Evolutionary conservation across 1,140 invertebrate species (phyloP).

Genomic region (Gonioctena quinquepunctata): DNA sequence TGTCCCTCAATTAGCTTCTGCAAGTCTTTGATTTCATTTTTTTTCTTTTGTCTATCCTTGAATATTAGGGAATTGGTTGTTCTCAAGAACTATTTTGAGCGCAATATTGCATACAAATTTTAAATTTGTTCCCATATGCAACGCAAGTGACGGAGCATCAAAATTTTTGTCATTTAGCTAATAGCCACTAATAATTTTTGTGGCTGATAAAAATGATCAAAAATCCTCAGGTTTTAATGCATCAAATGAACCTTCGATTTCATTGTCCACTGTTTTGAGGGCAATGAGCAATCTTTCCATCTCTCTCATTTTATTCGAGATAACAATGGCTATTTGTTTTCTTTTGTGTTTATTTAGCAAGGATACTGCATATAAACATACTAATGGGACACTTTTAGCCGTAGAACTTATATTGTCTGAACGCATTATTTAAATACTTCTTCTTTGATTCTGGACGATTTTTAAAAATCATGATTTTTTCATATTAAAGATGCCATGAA

Average conservation of each 20-base stretch:
- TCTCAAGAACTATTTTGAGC: slow-evolving; percentile 26
- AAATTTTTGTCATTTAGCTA: slow-evolving; percentile 21
- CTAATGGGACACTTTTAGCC: not conserved
- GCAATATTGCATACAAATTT: slow-evolving; percentile 30
- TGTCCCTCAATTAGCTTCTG: slow-evolving; percentile 20
- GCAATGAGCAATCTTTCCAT: slow-evolving; percentile 14
- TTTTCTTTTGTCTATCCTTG: slow-evolving; percentile 3
- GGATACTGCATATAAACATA: not conserved
- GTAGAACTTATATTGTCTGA: not conserved
- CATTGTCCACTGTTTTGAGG: slow-evolving; percentile 6
- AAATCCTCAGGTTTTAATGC: slow-evolving; percentile 27
- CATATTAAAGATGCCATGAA: not conserved
- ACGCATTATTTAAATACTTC: slow-evolving; percentile 6
- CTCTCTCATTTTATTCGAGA: slow-evolving; percentile 7
- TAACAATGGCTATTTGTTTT: slow-evolving; percentile 1
- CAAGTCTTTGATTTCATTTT: slow-evolving; percentile 24
- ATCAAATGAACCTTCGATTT: slow-evolving; percentile 21
- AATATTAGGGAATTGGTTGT: slow-evolving; percentile 12
- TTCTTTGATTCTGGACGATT: not conserved
- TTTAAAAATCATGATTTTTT: not conserved
- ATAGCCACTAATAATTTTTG: slow-evolving; percentile 32
- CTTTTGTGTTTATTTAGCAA: not conserved
- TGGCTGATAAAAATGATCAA: slow-evolving; percentile 19
- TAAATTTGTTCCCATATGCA: slow-evolving; percentile 32
- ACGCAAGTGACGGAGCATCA: slow-evolving; percentile 27